Evolutionary conservation across 2,888 invertebrate species (phyloP).

Genomic region (Zelleria hepariella): DNA sequence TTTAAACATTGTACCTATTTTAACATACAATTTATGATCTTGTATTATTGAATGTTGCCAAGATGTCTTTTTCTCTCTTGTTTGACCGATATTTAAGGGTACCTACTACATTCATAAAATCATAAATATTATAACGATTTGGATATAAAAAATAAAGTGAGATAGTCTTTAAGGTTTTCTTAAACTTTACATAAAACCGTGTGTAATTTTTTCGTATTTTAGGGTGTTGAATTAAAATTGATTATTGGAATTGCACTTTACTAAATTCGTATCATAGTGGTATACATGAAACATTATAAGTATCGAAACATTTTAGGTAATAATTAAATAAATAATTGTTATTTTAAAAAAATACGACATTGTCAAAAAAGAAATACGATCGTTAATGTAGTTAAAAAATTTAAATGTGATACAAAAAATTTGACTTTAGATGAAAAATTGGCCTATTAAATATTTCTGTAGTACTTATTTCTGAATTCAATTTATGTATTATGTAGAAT

Average conservation of each 20-base stretch:
- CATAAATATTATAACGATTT: not conserved
- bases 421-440: constrained; percentile 20
- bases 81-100: no score
- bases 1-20: not conserved
- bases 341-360: not conserved
- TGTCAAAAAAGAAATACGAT: not conserved
- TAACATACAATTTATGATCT: not conserved
- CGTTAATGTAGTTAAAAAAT: not conserved
- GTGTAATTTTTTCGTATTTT: not conserved
- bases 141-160: constrained; percentile 19
- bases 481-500: not conserved
- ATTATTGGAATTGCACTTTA: constrained; percentile 36
- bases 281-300: not conserved
- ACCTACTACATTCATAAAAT: not conserved
- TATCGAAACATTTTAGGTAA: not conserved
- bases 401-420: not conserved
- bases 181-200: constrained; percentile 4
- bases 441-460: constrained; percentile 30
- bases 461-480: not conserved
- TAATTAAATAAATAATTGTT: not conserved
- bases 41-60: not conserved
- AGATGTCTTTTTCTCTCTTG: no score
- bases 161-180: constrained; percentile 26
- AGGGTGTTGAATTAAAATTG: constrained; percentile 23
- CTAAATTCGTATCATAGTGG: constrained; percentile 29